A percentile compares a stretch with the other conserved stretches of the same genome.
Evolutionary conservation across 2,797 vertebrate genomes (phyloP).

Genomic region (Antennarius maculatus): DNA sequence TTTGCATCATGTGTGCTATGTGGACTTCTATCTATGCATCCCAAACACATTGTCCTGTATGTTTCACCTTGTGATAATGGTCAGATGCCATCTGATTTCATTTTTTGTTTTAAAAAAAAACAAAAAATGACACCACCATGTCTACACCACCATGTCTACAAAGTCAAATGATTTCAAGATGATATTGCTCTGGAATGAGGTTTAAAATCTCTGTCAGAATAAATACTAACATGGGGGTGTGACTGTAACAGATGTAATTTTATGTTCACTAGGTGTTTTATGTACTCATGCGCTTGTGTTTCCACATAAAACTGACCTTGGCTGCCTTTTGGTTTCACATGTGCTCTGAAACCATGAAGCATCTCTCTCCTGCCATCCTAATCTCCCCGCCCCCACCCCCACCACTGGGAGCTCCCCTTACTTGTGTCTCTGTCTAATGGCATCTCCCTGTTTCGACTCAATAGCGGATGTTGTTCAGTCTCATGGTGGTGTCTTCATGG

Average conservation of each 20-base stretch:
- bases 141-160: conserved; percentile 1
- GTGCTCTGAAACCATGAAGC: conserved; percentile 49
- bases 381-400: conserved; percentile 26
- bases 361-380: conserved; percentile 17
- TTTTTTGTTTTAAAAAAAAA: not conserved
- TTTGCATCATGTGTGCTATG: conserved; percentile 20
- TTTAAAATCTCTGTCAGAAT: conserved; percentile 1
- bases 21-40: conserved; percentile 24
- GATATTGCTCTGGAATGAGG: not conserved
- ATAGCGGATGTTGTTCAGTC: conserved; percentile 97
- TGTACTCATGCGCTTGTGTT: conserved; percentile 47
- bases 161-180: conserved; percentile 10
- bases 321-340: conserved; percentile 51
- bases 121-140: too few species aligned
- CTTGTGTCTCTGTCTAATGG: conserved; percentile 80
- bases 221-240: conserved; percentile 23
- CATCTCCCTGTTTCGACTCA: conserved; percentile 87
- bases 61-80: conserved; percentile 35
- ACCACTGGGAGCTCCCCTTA: conserved; percentile 61
- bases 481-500: conserved; percentile 94
- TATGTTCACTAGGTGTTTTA: conserved; percentile 46
- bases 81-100: conserved; percentile 51
- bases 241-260: conserved; percentile 32
- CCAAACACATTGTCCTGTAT: conserved; percentile 3
- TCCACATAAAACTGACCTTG: conserved; percentile 50